Evolutionary conservation across 1,140 invertebrate genomes (phyloP).

Genomic region (Drosophila santomea): DNA sequence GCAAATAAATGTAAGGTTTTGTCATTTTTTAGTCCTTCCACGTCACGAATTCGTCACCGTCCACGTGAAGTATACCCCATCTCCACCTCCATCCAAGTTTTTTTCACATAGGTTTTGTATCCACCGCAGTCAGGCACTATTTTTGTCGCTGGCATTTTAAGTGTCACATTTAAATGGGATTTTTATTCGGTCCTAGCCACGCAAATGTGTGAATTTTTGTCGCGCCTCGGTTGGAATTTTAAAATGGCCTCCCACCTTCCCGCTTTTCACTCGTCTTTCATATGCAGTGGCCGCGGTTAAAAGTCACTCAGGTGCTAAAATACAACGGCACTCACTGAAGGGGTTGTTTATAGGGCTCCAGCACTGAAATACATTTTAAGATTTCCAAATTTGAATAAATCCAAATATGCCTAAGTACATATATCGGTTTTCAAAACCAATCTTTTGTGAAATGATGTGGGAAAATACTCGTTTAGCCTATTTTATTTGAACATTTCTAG

Average conservation of each 20-base stretch:
- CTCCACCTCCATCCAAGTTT: neutral
- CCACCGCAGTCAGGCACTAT: constrained; percentile 47
- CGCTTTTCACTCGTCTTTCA: constrained; percentile 30
- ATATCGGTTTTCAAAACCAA: no score
- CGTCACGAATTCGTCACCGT: constrained; percentile 77
- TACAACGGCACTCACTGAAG: constrained; percentile 57
- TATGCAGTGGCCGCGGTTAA: constrained; percentile 46
- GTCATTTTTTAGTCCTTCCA: constrained; percentile 55
- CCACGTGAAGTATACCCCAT: constrained; percentile 54
- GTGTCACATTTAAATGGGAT: constrained; percentile 81
- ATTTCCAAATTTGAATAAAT: no score
- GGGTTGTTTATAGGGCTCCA: constrained; percentile 4
- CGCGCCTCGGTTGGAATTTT: constrained; percentile 63
- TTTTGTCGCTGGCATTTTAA: constrained; percentile 82
- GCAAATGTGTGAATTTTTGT: constrained; percentile 65
- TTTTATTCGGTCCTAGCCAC: constrained; percentile 68
- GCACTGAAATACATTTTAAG: neutral
- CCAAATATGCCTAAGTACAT: no score
- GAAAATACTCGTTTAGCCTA: no score
- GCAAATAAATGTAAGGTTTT: constrained; percentile 80
- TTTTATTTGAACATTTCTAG: no score
- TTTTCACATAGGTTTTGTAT: neutral
- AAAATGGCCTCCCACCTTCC: constrained; percentile 20
- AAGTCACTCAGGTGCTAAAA: constrained; percentile 77
- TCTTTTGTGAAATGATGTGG: no score